phyloP scores from a whole-genome alignment of 1,140 invertebrate species.

The Caerostris extrusa region DNA sequence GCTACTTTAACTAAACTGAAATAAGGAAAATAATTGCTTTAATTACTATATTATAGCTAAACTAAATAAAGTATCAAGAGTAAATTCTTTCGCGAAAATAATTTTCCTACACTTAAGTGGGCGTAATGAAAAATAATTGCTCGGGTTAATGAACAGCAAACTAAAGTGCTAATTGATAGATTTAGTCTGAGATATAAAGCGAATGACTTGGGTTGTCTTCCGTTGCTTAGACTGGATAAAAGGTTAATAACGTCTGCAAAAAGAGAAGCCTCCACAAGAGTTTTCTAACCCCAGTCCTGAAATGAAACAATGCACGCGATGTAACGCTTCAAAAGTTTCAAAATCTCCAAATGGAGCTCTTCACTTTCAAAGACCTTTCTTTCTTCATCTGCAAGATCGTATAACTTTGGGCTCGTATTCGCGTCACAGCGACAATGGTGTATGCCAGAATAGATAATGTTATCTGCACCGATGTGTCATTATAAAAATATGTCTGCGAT shows the following conservation, averaged over 20 bases:
- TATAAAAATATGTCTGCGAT: too few species aligned
- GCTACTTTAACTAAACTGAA: too few species aligned
- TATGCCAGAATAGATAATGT: neutral
- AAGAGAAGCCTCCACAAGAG: neutral
- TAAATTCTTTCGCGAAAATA: neutral
- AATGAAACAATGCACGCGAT: constrained; percentile 10
- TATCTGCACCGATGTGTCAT: too few species aligned
- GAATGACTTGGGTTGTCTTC: neutral
- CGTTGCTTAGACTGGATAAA: neutral
- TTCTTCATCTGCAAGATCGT: neutral
- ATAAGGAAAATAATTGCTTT: too few species aligned
- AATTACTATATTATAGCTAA: too few species aligned
- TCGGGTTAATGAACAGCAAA: neutral
- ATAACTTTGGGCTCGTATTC: neutral
- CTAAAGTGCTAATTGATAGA: constrained; percentile 50
- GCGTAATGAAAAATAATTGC: neutral
- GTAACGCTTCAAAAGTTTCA: constrained; percentile 48
- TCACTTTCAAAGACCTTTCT: constrained; percentile 55
- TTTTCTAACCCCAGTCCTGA: constrained; percentile 19
- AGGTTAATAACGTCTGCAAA: neutral
- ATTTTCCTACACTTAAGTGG: neutral
- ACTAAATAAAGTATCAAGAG: too few species aligned
- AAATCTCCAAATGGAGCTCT: neutral
- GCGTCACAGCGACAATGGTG: neutral
- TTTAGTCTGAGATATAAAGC: neutral